Percentiles rank a stretch among this genome's conserved stretches.
phyloP scores from a whole-genome alignment of 2,888 invertebrate genomes.

The Andrena flavipes region DNA sequence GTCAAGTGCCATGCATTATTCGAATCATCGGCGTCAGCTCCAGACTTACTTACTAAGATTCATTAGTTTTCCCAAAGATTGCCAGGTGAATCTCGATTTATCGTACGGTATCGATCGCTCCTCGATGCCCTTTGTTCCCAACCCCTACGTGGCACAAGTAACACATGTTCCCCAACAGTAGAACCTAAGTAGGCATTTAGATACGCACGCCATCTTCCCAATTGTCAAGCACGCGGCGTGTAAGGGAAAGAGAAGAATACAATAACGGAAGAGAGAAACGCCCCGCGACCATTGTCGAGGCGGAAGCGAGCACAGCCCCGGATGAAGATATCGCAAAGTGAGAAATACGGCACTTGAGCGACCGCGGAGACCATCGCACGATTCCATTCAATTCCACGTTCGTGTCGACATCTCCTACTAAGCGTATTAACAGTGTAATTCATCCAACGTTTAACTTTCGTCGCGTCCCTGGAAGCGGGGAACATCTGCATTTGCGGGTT shows the following conservation, averaged over 20 bases:
- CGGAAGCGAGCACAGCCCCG: slow-evolving; percentile 29
- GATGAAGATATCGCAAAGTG: slow-evolving; percentile 34
- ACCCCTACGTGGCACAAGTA: neutral
- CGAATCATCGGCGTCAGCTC: too few relatives aligned
- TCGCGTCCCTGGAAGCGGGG: slow-evolving; percentile 8
- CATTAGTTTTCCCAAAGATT: neutral
- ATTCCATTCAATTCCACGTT: slow-evolving; percentile 42
- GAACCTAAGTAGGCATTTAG: neutral
- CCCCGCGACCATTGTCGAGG: slow-evolving; percentile 27
- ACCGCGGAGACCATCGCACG: slow-evolving; percentile 45
- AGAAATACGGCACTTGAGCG: neutral
- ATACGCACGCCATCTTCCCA: neutral
- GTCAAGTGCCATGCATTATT: too few relatives aligned
- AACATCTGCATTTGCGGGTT: slow-evolving; percentile 39
- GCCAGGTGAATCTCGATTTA: neutral
- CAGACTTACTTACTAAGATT: too few relatives aligned
- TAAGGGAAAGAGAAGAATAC: neutral
- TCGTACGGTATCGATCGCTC: neutral
- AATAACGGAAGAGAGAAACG: slow-evolving; percentile 19
- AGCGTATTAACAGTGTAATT: neutral
- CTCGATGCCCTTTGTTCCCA: slow-evolving; percentile 15
- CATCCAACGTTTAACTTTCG: slow-evolving; percentile 49
- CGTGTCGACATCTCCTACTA: neutral
- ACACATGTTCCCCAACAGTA: slow-evolving; percentile 33
- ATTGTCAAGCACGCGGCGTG: slow-evolving; percentile 5